Evolutionary conservation across 1,140 invertebrate species (phyloP).

Genomic region (Telenomus remus): DNA sequence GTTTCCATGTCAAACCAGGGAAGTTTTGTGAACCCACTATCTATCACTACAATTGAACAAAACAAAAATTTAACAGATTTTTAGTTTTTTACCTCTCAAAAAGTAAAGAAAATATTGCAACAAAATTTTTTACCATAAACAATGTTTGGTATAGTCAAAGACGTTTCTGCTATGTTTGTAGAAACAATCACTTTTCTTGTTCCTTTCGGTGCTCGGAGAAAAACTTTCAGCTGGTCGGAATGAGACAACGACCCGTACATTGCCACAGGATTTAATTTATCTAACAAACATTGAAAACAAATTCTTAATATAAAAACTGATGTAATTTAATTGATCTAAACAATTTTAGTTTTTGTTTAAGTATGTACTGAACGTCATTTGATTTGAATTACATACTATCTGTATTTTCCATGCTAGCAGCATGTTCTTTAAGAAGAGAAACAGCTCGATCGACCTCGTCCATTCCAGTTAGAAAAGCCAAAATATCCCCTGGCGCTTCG

Average conservation of each 20-base stretch:
- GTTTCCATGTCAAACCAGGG: constrained; percentile 91
- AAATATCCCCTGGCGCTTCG: constrained; percentile 89
- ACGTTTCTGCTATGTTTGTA: constrained; percentile 98
- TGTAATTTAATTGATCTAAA: too few relatives aligned
- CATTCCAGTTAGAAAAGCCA: constrained; percentile 96
- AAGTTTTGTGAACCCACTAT: constrained; percentile 98
- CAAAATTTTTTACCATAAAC: constrained; percentile 82
- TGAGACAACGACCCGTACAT: constrained; percentile 94
- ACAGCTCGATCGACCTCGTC: constrained; percentile 91
- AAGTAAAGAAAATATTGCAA: too few relatives aligned
- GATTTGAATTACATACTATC: constrained; percentile 76
- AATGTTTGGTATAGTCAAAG: constrained; percentile 90
- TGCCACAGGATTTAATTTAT: constrained; percentile 87
- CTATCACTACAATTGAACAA: constrained; percentile 84
- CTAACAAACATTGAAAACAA: constrained; percentile 60
- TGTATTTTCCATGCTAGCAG: constrained; percentile 72
- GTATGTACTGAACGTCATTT: too few relatives aligned
- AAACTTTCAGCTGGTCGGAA: constrained; percentile 91
- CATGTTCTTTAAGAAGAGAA: constrained; percentile 81
- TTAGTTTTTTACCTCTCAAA: too few relatives aligned
- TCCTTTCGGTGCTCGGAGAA: constrained; percentile 84
- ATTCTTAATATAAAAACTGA: too few relatives aligned
- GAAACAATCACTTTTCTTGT: constrained; percentile 94
- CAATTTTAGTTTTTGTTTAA: too few relatives aligned
- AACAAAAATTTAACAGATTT: background rate